Base-by-base conservation (phyloP, 2,797 vertebrate species). In the Chiropotes sagulatus region DNA sequence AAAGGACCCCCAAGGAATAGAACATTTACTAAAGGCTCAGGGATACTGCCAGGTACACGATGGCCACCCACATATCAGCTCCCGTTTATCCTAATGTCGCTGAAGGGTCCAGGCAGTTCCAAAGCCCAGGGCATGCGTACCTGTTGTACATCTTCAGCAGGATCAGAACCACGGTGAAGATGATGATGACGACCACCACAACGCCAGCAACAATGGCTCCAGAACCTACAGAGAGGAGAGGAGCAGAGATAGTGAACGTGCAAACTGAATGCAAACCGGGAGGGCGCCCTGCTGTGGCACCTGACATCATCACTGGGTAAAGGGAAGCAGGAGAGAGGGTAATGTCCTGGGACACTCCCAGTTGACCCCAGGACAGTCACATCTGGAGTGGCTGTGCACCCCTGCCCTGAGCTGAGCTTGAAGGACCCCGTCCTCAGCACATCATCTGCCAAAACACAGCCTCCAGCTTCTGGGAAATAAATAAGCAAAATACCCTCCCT, bases 91-190 rank as follows among this genome's bases (percentile, higher is more conserved):
- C 46, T 41, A 70, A 75, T 4, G 52, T 64, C 33, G 7, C 22
- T 1, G 36, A 48, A 44, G 48, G 67, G n/a, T 15, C 48, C 57
- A 28, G 79, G 5, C 28, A 9, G 5, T 2, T 13, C 33, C 26
- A 30, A 14, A 73, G 46, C 73, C 75, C n/a, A 9, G 33, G 64
- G 20, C 30, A 1, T 17, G 52, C 92, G 0, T 98, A 99, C 99
- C 99, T 99, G 99, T 99, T 99, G 93, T 99, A 99, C 1, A 99
- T 99, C 99, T 99, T 99, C 97, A 99, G 95, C 84, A 99, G 98
- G 98, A 99, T 98, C 94, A 99, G 99, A 33, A 99, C 98, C 98
- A 99, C 97, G 2, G 99, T 98, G 70, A 99, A 99, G 98, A 99
- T 98, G 97, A 99, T 90, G 90, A 99, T 99, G 93, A 99, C 98